These are phyloP conservation scores for Squalus acanthias DNA, from an alignment of 2,797 vertebrate genomes.

Conservation along the genomic window DNA sequence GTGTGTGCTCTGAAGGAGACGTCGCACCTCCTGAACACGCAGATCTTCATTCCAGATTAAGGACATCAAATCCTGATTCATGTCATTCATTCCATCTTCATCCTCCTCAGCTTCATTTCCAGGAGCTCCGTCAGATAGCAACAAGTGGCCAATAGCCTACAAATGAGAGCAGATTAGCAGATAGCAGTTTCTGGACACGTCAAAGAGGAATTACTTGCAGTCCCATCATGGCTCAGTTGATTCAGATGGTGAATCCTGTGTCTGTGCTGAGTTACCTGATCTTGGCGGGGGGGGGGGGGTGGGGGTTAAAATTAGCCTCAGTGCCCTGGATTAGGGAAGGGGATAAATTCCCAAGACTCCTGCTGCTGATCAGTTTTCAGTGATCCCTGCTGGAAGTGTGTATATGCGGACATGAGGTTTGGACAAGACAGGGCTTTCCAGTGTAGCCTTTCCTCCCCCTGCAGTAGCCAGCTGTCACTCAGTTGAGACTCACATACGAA, in stretches of 20 bases:
- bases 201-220: not conserved
- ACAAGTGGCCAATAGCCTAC: constrained; percentile 69
- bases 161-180: not conserved
- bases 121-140: constrained; percentile 74
- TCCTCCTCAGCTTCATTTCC: constrained; percentile 83
- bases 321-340: not conserved
- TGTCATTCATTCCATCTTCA: constrained; percentile 96
- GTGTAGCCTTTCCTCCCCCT: too few species aligned
- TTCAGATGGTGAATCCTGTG: not conserved
- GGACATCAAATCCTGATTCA: constrained; percentile 86
- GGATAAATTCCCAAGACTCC: not conserved
- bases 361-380: not conserved
- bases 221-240: not conserved
- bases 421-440: not conserved
- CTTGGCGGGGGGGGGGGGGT: not conserved
- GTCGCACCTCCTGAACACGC: constrained; percentile 83
- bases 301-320: not conserved
- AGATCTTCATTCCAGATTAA: constrained; percentile 94
- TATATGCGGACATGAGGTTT: not conserved
- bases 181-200: not conserved
- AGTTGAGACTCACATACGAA: not conserved
- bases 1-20: constrained; percentile 88
- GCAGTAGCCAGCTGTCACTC: too few species aligned
- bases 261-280: not conserved
- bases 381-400: not conserved